Evolutionary conservation across 2,113 vertebrate species (phyloP).

Genomic region (Trematomus loennbergii): DNA sequence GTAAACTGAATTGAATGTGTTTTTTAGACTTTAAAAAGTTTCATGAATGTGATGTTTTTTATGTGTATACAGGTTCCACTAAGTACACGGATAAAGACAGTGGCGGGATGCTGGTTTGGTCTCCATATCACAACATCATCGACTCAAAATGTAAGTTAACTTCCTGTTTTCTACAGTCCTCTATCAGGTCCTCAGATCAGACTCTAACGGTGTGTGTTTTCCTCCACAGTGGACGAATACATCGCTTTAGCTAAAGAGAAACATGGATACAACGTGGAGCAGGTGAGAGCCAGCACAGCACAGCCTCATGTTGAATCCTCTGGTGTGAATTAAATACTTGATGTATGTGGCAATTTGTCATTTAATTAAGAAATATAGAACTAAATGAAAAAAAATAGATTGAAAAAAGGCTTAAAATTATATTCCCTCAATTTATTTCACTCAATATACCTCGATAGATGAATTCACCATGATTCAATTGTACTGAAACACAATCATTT

Average conservation of each 20-base stretch:
- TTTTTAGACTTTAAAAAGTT: too few species aligned
- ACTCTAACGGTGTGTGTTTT: constrained; percentile 14
- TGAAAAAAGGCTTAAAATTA: too few species aligned
- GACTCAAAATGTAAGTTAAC: constrained; percentile 92
- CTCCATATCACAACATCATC: constrained; percentile 91
- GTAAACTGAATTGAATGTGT: not conserved
- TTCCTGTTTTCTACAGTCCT: not conserved
- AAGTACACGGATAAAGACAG: constrained; percentile 96
- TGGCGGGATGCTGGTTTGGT: constrained; percentile 98
- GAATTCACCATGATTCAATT: too few species aligned
- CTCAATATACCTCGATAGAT: too few species aligned
- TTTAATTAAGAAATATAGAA: too few species aligned
- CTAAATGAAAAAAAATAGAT: too few species aligned
- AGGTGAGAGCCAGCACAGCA: constrained; percentile 63
- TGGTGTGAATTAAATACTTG: too few species aligned
- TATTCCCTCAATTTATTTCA: too few species aligned
- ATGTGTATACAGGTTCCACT: constrained; percentile 85
- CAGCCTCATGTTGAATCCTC: too few species aligned
- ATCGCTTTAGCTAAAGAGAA: constrained; percentile 98
- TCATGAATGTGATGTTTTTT: not conserved
- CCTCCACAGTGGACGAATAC: constrained; percentile 96
- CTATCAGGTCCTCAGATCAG: not conserved
- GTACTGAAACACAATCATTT: too few species aligned
- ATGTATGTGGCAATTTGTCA: too few species aligned
- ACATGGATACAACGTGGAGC: constrained; percentile 98